Base-by-base conservation (phyloP, 2,797 vertebrate genomes). In the Aselliscus stoliczkanus region DNA sequence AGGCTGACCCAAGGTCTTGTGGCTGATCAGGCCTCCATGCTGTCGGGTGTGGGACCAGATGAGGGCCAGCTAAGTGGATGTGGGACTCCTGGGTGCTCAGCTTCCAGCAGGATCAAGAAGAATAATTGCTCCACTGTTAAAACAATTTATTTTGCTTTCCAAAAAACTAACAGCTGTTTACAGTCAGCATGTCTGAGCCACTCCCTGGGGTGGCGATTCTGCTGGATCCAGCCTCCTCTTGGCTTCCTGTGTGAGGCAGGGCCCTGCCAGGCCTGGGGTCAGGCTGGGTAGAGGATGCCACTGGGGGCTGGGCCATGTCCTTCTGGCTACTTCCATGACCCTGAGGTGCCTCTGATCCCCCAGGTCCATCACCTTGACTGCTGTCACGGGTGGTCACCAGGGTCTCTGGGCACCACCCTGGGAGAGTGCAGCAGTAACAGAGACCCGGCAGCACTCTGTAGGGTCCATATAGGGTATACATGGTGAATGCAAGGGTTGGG, bases 111-210 rank as follows among this genome's bases (percentile, higher is more conserved):
- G 75, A 20, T 0, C 1, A n/a, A 69, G 44, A 88, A 69, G 56
- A 50, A 44, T 54, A 88, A 65, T 27, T 18, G 37, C 75, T 94
- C 50, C 77, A 70, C 92, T 92, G n/a, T 87, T 88, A 84, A 77
- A 95, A 89, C 80, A 54, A 82, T 96, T 95, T 83, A 88, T 83
- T 95, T 95, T 94, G 67, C 76, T 87, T 77, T 96, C 70, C 50
- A 93, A 75, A 79, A 95, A 84, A 84, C 75, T 27, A 96, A 80
- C 62, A 95, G 86, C 89, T 97, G 79, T 82, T 96, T 86, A 47
- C 7, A 76, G 88, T 67, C 69, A 44, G 93, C 2, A 0, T 52
- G 52, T 54, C n/a, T 42, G 75, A 88, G 85, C 62, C 64, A 23
- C 77, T 80, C 83, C 83, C 87, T 9, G n/a, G 58, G 79, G 90